phyloP scores from a whole-genome alignment of 2,113 vertebrate genomes.

The Vulpes ferrilata region DNA sequence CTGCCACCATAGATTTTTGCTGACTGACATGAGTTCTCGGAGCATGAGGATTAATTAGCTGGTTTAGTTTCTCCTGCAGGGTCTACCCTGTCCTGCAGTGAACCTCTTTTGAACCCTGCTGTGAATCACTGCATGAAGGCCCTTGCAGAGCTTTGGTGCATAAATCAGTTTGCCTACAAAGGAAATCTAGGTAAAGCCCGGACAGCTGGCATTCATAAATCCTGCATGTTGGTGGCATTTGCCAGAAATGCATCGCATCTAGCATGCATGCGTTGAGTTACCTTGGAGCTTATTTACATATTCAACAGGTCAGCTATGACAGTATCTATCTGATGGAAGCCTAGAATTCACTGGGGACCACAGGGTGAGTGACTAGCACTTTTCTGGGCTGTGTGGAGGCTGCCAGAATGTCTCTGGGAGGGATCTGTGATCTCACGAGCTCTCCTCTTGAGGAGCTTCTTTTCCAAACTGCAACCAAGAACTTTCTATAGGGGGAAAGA shows the following conservation, averaged over 20 bases:
- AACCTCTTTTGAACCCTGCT: constrained; percentile 41
- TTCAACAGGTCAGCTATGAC: constrained; percentile 66
- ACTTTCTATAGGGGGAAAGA: constrained; percentile 44
- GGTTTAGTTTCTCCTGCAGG: constrained; percentile 53
- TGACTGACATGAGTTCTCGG: not conserved
- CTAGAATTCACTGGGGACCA: constrained; percentile 45
- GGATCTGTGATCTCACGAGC: not conserved
- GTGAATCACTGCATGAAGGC: constrained; percentile 55
- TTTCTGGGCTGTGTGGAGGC: not conserved
- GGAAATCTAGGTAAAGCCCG: constrained; percentile 82
- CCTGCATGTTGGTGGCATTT: constrained; percentile 85
- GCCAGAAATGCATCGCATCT: constrained; percentile 79
- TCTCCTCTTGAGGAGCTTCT: not conserved
- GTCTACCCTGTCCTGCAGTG: not conserved
- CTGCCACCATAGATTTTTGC: not conserved
- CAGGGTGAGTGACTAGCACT: not conserved
- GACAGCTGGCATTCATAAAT: constrained; percentile 88
- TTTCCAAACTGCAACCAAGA: constrained; percentile 12
- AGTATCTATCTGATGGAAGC: constrained; percentile 73
- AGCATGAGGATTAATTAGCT: not conserved
- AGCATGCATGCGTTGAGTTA: constrained; percentile 79
- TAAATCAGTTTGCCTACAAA: constrained; percentile 82
- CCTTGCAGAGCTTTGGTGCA: constrained; percentile 62
- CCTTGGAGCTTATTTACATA: constrained; percentile 70
- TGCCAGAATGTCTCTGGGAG: not conserved